Evolutionary conservation across 1,140 invertebrate species (phyloP), one percentile per base, ranked within the genome.

Genomic region (Pantala flavescens): DNA sequence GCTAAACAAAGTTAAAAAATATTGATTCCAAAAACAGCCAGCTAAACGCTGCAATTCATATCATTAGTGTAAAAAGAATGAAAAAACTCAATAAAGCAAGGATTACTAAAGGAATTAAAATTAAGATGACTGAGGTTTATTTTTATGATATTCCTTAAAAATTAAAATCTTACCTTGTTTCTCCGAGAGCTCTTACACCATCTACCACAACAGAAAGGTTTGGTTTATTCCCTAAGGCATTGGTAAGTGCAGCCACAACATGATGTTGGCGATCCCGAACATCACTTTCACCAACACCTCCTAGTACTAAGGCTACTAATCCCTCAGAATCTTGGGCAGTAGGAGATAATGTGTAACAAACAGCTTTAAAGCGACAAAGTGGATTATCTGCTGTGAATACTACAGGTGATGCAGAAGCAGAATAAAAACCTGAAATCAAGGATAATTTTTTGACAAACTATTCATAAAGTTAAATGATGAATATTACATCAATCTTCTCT

Each of bases 281-380:
- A 63, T 63, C 49, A 63, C 16, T 21, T 63, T 63, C 49, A 5
- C 49, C 49, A 63, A 63, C 49, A 63, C 49, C 49, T 63, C 49
- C 49, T 7, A 63, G n/a, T 63, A 63, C 49, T 21, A 63, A 63
- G 16, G 90, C 90, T 0, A 98, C 92, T 21, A 95, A 84, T 3
- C 95, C 95, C 79, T 96, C 90, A 80, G 94, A 93, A 81, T 95
- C 92, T 74, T 93, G 91, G 49, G 89, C 87, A 0, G 88, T 88
- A 0, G 93, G 93, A 78, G 97, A 88, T 21, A 89, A 88, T 80
- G 90, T 94, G 80, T 97, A 97, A 0, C 93, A 93, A 28, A 98
- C 91, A 3, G 95, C 92, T 86, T 97, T 98, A 79, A 98, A 97
- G 71, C 92, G 85, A 81, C 94, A 98, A 28, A 96, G 88, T 3